Evolutionary conservation across 2,113 vertebrate genomes (phyloP), one percentile per base, ranked within the genome.

Genomic region (Mobula birostris): DNA sequence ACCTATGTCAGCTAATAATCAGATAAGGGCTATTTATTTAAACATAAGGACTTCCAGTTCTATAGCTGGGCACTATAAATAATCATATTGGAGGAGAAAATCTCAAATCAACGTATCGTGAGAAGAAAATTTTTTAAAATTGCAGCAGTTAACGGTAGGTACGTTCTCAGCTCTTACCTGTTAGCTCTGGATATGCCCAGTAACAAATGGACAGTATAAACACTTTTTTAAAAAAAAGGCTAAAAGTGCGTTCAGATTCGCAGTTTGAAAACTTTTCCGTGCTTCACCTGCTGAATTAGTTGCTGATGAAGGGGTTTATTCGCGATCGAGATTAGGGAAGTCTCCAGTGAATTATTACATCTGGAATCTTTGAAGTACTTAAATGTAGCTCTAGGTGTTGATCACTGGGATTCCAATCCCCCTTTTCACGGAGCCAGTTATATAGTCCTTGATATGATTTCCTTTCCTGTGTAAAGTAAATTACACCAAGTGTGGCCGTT

Each of bases 301-400:
- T 66, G 61, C 32, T 90, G 85, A 90, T 87, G 83, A 87, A 87
- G 83, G 83, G 83, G 1, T 87, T 87, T 87, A 87, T 24, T 61
- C 27, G 56, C 83, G 61, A 90, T 32, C 61, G 94, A 91, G 95
- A 95, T 95, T 95, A 95, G 96, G 95, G 95, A 94, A 95, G 95
- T 96, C 95, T 95, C 63, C 95, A 95, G 95, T 95, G 96, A 91
- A 93, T 94, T 94, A 94, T 90, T 91, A 94, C 94, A 94, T 95
- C 94, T 88, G 94, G 85, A 91, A 70, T 92, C 96, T 96, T 96
- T 96, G 95, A 96, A 95, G 96, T 96, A 95, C 94, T 92, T 95
- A 95, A 96, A 95, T 95, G 96, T 95, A 95, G 96, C 96, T 96
- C 95, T 96, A 97, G 96, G 96, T 97, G 96, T 95, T 95, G 96